Base-by-base conservation (phyloP, 2,113 vertebrate species). In the Pteronura brasiliensis region DNA sequence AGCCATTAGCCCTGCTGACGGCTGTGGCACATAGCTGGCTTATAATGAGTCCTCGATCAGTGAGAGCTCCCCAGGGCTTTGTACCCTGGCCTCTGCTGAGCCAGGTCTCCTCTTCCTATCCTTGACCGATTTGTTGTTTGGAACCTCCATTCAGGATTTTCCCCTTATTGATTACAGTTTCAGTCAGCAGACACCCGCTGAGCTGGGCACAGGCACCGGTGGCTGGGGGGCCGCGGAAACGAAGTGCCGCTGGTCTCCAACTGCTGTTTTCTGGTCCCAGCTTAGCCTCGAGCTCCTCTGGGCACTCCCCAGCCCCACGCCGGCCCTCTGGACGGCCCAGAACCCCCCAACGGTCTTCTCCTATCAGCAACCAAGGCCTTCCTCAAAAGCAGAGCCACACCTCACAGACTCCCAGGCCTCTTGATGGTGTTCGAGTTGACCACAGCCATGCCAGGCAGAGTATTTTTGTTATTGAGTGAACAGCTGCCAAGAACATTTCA, bases 401-500 rank as follows among this genome's bases (percentile, higher is more conserved):
- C 86, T 80, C 79, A 69, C 44, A 92, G 87, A 65, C 7, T 42
- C 25, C 55, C 47, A 15, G 94, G 72, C 27, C 42, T 44, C 74
- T 12, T 36, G 74, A 81, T 6, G 31, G 13, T 42, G 76, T 91
- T 31, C 13, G 25, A 71, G 79, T 36, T 95, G 92, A 65, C 90
- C 57, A 11, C 0, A 4, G 76, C 59, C 29, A 8, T 14, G 49
- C 83, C 72, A 86, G 59, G 71, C 74, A 63, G 94, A 57, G 63
- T 47, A 20, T 86, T 97, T 97, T 87, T 82, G 95, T 88, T 84
- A 72, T 90, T 72, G 80, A 96, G 47, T 15, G 65, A 89, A 44
- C 74, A 90, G 81, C 88, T 94, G 97, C 95, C 95, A 95, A 92
- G 71, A 96, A 93, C 87, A 96, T 79, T 95, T 97, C 94, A 44